These are phyloP conservation scores for Magallana gigas DNA, from an alignment of 1,140 invertebrate species.

Conservation along the genomic window DNA sequence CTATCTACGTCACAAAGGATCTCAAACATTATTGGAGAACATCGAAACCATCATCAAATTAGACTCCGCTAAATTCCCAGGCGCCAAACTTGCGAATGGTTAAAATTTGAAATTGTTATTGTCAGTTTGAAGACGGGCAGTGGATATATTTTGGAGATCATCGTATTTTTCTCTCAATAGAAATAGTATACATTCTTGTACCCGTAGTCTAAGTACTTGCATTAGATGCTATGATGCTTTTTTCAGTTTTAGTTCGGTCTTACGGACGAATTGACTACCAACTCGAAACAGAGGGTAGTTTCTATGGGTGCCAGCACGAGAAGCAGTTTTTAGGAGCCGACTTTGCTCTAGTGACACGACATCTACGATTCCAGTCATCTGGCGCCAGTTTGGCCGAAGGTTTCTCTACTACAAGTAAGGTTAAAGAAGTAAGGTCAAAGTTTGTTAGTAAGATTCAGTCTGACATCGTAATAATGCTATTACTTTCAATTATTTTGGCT, in stretches of 20 bases:
- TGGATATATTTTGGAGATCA: no score
- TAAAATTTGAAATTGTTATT: not conserved
- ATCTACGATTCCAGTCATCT: not conserved
- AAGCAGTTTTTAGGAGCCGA: not conserved
- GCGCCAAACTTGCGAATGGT: not conserved
- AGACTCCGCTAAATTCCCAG: not conserved
- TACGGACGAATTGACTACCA: not conserved
- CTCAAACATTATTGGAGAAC: not conserved
- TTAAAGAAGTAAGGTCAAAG: not conserved
- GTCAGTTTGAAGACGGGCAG: no score
- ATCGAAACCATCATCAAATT: constrained; percentile 18
- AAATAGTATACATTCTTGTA: no score
- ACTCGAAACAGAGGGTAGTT: not conserved
- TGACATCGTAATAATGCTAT: no score
- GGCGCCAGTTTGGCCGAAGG: not conserved
- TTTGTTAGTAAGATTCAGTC: no score
- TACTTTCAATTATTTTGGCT: no score
- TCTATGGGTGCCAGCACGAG: constrained; percentile 13
- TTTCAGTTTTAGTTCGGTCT: not conserved
- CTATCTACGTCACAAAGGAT: not conserved
- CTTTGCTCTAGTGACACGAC: not conserved
- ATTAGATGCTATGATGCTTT: no score
- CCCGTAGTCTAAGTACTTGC: no score
- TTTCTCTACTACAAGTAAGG: not conserved
- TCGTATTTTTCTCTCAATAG: no score